These are phyloP conservation scores for Orchesellides sinensis DNA, from an alignment of 2,888 invertebrate genomes.

Conservation along the genomic window DNA sequence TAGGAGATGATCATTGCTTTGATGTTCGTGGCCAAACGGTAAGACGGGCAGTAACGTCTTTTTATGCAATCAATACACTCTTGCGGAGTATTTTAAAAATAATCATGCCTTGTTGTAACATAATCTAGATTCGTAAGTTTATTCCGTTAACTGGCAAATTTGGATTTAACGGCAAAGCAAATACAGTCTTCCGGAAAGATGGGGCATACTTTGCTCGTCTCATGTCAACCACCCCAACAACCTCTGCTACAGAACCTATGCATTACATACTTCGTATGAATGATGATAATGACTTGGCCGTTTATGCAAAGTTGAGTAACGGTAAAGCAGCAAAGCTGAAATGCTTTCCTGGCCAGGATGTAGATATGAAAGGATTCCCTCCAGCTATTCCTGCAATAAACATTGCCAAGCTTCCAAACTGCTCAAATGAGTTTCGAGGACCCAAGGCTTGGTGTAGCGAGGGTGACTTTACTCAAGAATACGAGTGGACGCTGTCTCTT, in stretches of 20 bases:
- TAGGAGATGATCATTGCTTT: conserved; percentile 64
- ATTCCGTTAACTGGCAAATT: conserved; percentile 51
- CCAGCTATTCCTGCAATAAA: conserved; percentile 27
- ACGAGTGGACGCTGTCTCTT: conserved; percentile 18
- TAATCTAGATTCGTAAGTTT: conserved; percentile 60
- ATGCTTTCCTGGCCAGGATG: conserved; percentile 47
- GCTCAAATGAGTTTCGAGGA: conserved; percentile 60
- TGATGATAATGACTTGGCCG: conserved; percentile 57
- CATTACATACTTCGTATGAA: conserved; percentile 64
- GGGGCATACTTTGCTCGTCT: conserved; percentile 61
- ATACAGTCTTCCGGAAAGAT: conserved; percentile 63
- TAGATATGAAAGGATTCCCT: neutral
- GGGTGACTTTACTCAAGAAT: neutral
- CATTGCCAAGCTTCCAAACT: conserved; percentile 41
- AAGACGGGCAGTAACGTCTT: too few relatives aligned
- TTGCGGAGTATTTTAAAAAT: too few relatives aligned
- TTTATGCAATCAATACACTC: too few relatives aligned
- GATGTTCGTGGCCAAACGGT: conserved; percentile 34
- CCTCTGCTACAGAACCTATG: conserved; percentile 29
- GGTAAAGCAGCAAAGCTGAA: conserved; percentile 42
- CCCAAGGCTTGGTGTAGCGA: conserved; percentile 53
- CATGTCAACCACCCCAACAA: conserved; percentile 51
- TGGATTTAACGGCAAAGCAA: conserved; percentile 57
- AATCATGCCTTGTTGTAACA: neutral
- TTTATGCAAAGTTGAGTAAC: conserved; percentile 31